These are phyloP conservation scores for Andrena flavipes DNA, from an alignment of 2,888 invertebrate species.

Conservation along the genomic window DNA sequence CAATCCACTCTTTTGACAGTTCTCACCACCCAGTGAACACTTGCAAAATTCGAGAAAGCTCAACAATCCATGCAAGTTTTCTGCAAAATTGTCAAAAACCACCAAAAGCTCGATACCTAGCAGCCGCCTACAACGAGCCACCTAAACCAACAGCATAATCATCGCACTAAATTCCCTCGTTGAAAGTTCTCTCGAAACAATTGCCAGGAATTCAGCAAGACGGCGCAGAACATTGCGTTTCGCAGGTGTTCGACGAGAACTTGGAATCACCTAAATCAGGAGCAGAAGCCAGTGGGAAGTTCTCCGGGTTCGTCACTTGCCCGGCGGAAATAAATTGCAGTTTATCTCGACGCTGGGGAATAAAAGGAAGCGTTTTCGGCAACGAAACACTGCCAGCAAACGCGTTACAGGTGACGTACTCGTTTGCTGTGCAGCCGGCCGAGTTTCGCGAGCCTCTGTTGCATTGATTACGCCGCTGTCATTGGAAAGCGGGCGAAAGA, in stretches of 20 bases:
- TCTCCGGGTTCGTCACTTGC: neutral
- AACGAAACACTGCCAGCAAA: constrained; percentile 11
- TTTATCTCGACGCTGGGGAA: constrained; percentile 26
- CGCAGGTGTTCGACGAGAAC: constrained; percentile 9
- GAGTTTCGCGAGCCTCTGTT: constrained; percentile 12
- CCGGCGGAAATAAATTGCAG: constrained; percentile 40
- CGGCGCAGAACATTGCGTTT: constrained; percentile 23
- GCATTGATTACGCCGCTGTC: constrained; percentile 63
- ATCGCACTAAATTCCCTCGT: neutral
- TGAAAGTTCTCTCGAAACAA: neutral
- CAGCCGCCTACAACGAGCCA: no score
- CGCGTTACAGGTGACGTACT: constrained; percentile 38
- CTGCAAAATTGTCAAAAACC: no score
- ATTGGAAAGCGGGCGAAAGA: constrained; percentile 40
- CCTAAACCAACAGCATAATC: neutral
- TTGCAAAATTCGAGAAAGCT: no score
- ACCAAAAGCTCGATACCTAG: no score
- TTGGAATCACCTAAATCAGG: constrained; percentile 29
- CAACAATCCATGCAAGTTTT: no score
- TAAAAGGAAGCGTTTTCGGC: constrained; percentile 31
- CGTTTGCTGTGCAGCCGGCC: constrained; percentile 29
- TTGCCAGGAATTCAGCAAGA: neutral
- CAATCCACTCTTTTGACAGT: no score
- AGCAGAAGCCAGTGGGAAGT: neutral
- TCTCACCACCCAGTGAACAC: no score